Base-by-base conservation (phyloP, 1,140 invertebrate genomes). In the Telenomus remus region DNA sequence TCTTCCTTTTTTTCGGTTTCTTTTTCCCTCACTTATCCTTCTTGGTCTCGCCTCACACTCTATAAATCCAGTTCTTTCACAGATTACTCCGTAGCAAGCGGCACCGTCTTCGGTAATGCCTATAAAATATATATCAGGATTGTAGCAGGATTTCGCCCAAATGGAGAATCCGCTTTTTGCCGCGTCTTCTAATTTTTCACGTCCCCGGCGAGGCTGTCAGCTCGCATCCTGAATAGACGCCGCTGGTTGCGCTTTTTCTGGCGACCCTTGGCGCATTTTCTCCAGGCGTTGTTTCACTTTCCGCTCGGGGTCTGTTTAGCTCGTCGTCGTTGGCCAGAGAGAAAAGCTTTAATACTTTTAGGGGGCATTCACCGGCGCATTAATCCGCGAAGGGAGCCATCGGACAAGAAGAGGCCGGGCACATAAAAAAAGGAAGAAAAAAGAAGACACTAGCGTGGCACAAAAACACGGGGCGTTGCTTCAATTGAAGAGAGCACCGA, bases 41-140 rank as follows among this genome's bases (percentile, higher is more conserved):
- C 15, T 44, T 43, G n/a, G 35, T 49, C 56, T 49, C 33, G 11
- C 53, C 43, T 68, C 37, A 51, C 59, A 69, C 59, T 75, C 59
- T 59, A 69, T 75, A 75, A 75, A 77, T 71, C 66, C 49, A 65
- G 53, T 76, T 76, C 66, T 65, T 70, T 70, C 54, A 61, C 66
- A 70, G 66, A 76, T 70, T 76, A 70, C 19, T 60, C 60, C 61
- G 39, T 35, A 63, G 57, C 63, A 66, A 66, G 51, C 71, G 56
- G 71, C 57, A 63, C 50, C 71, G 71, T 74, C 63, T 74, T 69
- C 57, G 47, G 51, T 75, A 75, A 75, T 57, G 43, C 70, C 70
- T 66, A 61, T 66, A 66, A 75, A 75, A 68, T 68, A 74, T 74
- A 74, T 68, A 68, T 74, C 63, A 68, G 71, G 61, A 69, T 69